These are phyloP conservation scores for Eurytoma adleriae DNA, from an alignment of 2,888 invertebrate genomes.

Conservation along the genomic window DNA sequence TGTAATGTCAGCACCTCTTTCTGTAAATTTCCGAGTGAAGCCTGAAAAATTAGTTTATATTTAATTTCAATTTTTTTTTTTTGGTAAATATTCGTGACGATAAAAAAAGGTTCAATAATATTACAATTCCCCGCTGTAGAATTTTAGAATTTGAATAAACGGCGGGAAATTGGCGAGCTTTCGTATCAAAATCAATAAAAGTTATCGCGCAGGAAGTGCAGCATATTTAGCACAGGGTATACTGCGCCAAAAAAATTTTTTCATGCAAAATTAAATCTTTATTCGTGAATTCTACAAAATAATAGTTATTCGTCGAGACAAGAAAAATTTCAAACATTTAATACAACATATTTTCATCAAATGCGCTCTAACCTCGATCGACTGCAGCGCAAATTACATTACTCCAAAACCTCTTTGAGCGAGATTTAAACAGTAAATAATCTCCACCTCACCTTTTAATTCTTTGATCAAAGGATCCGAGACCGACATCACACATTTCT, in stretches of 20 bases:
- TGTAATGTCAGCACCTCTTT: constrained; percentile 72
- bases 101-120: background rate
- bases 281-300: background rate
- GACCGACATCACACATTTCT: constrained; percentile 77
- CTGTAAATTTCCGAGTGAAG: constrained; percentile 74
- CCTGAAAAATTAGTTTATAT: constrained; percentile 65
- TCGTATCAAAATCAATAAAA: constrained; percentile 43
- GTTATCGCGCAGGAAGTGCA: background rate
- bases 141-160: constrained; percentile 15
- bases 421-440: constrained; percentile 11
- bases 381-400: background rate
- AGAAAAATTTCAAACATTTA: background rate
- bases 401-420: background rate
- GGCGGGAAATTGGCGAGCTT: constrained; percentile 26
- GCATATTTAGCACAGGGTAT: background rate
- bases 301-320: background rate
- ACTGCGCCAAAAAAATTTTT: background rate
- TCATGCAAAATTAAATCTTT: background rate
- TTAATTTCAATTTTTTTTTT: constrained; percentile 12
- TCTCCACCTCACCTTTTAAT: constrained; percentile 77
- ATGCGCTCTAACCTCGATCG: constrained; percentile 1
- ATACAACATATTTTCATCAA: background rate
- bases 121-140: constrained; percentile 11
- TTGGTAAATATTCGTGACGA: too few species aligned
- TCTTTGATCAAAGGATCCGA: constrained; percentile 80